phyloP scores from a whole-genome alignment of 2,797 vertebrate species.

The Artibeus jamaicensis region DNA sequence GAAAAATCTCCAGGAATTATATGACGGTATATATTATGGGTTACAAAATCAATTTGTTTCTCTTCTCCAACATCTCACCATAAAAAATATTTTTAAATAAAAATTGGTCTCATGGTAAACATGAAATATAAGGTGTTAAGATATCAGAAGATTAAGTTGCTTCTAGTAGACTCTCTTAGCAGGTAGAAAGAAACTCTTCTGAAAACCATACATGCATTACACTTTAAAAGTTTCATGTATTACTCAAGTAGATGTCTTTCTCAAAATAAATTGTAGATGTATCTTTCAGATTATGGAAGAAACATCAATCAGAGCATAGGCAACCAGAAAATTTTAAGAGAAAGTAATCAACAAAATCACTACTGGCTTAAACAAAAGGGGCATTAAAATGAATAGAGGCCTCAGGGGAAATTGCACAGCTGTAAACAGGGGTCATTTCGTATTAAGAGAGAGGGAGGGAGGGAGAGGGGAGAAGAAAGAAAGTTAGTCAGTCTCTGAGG shows the following conservation, averaged over 20 bases:
- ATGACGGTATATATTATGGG: background rate
- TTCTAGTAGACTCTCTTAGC: background rate
- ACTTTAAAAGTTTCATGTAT: background rate
- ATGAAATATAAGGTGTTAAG: background rate
- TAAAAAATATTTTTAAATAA: background rate
- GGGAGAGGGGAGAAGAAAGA: background rate
- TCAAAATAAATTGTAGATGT: background rate
- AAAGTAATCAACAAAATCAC: background rate
- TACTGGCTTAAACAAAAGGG: background rate
- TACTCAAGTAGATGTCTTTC: background rate
- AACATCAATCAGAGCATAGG: background rate
- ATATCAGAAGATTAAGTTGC: background rate
- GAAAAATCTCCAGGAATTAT: background rate
- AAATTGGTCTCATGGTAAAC: background rate
- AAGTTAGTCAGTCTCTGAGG: background rate
- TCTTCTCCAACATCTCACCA: background rate
- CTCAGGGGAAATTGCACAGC: background rate
- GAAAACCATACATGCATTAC: background rate
- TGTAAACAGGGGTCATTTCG: background rate
- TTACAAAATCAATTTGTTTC: background rate
- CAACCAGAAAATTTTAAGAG: background rate
- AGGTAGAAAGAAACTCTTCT: background rate
- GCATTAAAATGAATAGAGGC: background rate
- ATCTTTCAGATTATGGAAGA: background rate
- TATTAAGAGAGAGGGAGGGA: background rate